These are phyloP conservation scores for Diprion similis DNA, from an alignment of 1,140 invertebrate species.

Conservation along the genomic window DNA sequence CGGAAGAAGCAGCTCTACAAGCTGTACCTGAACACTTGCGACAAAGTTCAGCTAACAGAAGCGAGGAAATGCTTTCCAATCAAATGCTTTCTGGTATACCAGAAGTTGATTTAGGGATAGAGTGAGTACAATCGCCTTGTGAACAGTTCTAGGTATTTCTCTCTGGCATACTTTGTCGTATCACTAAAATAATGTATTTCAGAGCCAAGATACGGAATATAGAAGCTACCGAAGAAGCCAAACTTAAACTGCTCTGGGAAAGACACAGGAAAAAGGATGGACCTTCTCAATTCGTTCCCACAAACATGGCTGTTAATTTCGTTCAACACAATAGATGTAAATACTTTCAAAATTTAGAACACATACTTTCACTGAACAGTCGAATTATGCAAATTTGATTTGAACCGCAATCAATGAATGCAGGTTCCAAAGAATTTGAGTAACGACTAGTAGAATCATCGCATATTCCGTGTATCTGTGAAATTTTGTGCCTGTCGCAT, in stretches of 20 bases:
- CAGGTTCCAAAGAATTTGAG: too few species aligned
- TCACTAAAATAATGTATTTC: slow-evolving; percentile 38
- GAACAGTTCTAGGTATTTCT: too few species aligned
- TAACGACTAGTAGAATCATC: too few species aligned
- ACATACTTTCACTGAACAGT: slow-evolving; percentile 25
- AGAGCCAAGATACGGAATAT: slow-evolving; percentile 97
- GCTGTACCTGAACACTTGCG: slow-evolving; percentile 88
- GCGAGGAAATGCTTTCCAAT: slow-evolving; percentile 99
- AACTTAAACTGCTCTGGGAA: slow-evolving; percentile 89
- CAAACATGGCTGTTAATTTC: slow-evolving; percentile 98
- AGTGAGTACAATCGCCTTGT: slow-evolving; percentile 65
- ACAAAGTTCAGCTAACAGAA: slow-evolving; percentile 79
- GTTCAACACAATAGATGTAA: slow-evolving; percentile 94
- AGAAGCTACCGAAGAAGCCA: slow-evolving; percentile 97
- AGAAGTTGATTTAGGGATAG: slow-evolving; percentile 99
- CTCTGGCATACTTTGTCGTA: not conserved
- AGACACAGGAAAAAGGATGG: slow-evolving; percentile 90
- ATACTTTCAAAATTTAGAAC: slow-evolving; percentile 28
- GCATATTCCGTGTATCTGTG: not conserved
- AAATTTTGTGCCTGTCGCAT: not conserved
- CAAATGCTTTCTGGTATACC: slow-evolving; percentile 99
- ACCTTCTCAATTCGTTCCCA: slow-evolving; percentile 96
- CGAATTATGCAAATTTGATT: not conserved
- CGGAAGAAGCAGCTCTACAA: slow-evolving; percentile 85
- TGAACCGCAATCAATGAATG: not conserved